Evolutionary conservation across 1,140 invertebrate species (phyloP).

Genomic region (Parasteatoda tepidariorum): DNA sequence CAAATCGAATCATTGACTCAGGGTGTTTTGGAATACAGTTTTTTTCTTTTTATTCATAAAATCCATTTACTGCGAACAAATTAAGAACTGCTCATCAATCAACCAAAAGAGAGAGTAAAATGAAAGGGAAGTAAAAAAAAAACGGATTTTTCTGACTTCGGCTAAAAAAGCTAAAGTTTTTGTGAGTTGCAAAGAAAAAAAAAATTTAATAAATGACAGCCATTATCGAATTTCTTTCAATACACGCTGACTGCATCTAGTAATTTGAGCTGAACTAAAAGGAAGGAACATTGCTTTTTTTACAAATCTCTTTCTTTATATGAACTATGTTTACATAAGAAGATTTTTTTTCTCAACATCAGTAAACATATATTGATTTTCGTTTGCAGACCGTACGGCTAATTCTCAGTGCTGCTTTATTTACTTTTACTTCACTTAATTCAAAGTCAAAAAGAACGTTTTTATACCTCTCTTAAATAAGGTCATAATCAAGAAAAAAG

Average conservation of each 20-base stretch:
- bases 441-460: no score
- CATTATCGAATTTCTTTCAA: conserved; percentile 7
- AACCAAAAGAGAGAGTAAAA: background rate
- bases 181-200: background rate
- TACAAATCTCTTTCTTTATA: background rate
- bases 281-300: no score
- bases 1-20: conserved; percentile 44
- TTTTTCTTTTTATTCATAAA: conserved; percentile 27
- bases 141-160: background rate
- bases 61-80: conserved; percentile 49
- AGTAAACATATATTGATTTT: background rate
- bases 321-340: background rate
- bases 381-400: no score
- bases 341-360: background rate
- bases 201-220: conserved; percentile 35
- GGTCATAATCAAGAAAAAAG: no score
- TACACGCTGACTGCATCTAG: background rate
- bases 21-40: background rate
- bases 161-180: background rate
- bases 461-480: no score
- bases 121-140: background rate
- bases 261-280: background rate
- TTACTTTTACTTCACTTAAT: no score
- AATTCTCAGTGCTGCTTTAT: no score
- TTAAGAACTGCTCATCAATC: conserved; percentile 41